phyloP scores from a whole-genome alignment of 2,113 vertebrate genomes.

The Thermophis baileyi region DNA sequence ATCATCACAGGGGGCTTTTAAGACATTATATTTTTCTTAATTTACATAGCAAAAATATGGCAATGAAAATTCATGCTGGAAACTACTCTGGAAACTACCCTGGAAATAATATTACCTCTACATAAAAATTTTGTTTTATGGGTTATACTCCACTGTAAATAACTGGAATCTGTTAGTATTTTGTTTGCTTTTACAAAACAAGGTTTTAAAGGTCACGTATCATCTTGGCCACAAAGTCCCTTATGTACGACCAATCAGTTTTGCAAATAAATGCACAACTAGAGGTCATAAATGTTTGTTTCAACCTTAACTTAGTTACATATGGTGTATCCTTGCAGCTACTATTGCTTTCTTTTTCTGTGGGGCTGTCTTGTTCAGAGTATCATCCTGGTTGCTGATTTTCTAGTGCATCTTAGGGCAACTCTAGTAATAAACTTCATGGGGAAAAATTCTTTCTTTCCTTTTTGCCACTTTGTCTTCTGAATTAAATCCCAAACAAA shows the following conservation, averaged over 20 bases:
- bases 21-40: neutral
- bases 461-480: neutral
- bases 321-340: neutral
- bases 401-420: conserved; percentile 6
- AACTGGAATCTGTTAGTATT: neutral
- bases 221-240: neutral
- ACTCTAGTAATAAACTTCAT: neutral
- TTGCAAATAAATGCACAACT: neutral
- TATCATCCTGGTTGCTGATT: neutral
- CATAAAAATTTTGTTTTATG: neutral
- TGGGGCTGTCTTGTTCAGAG: rapidly evolving
- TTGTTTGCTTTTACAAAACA: neutral
- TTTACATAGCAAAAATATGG: neutral
- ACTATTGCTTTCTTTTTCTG: neutral
- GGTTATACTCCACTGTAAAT: neutral
- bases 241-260: rapidly evolving
- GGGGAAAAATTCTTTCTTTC: neutral
- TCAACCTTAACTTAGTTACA: conserved; percentile 15
- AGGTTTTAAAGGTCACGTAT: neutral
- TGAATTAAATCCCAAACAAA: conserved; percentile 14
- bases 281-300: conserved; percentile 10
- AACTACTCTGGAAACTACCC: neutral
- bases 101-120: neutral
- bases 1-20: neutral
- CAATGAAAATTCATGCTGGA: neutral